Evolutionary conservation across 1,140 invertebrate genomes (phyloP), one percentile per base, ranked within the genome.

Genomic region (Drosophila eugracilis): DNA sequence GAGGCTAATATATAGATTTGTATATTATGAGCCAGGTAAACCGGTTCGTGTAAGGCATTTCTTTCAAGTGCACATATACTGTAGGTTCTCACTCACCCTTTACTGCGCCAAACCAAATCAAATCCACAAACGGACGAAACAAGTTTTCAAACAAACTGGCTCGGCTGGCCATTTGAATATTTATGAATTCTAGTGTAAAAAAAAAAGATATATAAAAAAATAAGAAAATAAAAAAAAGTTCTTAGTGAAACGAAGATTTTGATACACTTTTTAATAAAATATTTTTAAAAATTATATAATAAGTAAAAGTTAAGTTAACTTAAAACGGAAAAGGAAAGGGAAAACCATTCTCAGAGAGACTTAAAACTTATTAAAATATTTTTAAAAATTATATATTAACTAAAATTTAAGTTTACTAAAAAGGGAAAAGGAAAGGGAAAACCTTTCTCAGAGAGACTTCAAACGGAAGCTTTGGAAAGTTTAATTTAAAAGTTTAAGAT

Each of bases 51-150:
- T 70, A 45, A 55, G 45, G 45, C 73, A 86, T 85, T 81, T 85
- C 81, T 85, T 85, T 85, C 67, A 85, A 85, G 81, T 85, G 78
- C 81, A 86, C 66, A 47, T 37, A 60, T 37, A 60, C 34, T 69
- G 55, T 59, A 69, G 57, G 78, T 77, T 85, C 34, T 62, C 63
- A 26, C 45, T 77, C 81, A 86, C 81, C 81, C 81, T 85, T 86
- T 86, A 62, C 62, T 74, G 74, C 59, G 60, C 59, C 17, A 77
- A 79, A 60, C 53, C 39, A 52, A 65, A 71, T 45, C 49, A 39
- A 52, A 71, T 63, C 49, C 37, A 50, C 22, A 53, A 45, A 41
- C 28, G 34, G 19, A 37, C 44, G 19, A 75, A 88, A 86, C 83
- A 41, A 78, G 83, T 86, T 88, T 86, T 53, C 53, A 58, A 26